Conservation (phyloP, 2,888 invertebrate species). For the Cryptocheilus praepositus region DNA sequence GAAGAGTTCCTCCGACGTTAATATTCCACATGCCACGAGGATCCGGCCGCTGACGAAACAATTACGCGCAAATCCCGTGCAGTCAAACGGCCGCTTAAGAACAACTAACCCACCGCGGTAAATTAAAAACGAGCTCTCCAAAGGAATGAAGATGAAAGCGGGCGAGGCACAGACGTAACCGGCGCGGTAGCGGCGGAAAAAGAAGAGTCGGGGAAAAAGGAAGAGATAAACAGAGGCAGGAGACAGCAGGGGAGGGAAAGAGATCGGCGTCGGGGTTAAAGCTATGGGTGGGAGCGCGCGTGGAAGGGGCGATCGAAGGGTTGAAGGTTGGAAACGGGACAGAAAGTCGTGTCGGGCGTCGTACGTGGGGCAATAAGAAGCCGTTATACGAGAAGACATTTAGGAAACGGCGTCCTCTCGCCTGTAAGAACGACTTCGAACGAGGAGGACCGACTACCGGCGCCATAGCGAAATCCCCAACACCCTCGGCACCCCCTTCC, state of each 20-base stretch:
- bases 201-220: conserved; percentile 1
- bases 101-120: too few relatives aligned
- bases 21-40: too few relatives aligned
- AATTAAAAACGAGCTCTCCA: too few relatives aligned
- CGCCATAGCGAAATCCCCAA: conserved; percentile 9
- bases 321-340: conserved; percentile 31
- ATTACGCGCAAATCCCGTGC: too few relatives aligned
- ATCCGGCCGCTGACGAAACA: too few relatives aligned
- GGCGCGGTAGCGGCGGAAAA: neutral
- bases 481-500: conserved; percentile 8
- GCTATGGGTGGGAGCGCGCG: conserved; percentile 31
- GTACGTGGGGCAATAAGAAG: conserved; percentile 53
- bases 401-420: conserved; percentile 42
- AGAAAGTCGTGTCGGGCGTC: conserved; percentile 41
- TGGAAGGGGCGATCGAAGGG: conserved; percentile 5
- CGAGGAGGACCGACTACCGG: conserved; percentile 25
- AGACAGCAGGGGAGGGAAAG: neutral
- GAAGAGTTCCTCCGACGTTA: too few relatives aligned
- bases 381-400: conserved; percentile 54
- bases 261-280: conserved; percentile 20
- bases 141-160: neutral
- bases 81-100: too few relatives aligned
- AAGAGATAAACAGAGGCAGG: neutral
- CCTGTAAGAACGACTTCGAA: conserved; percentile 38
- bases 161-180: neutral